Evolutionary conservation across 1,140 invertebrate genomes (phyloP), one percentile per base, ranked within the genome.

Genomic region (Drosophila cardini): DNA sequence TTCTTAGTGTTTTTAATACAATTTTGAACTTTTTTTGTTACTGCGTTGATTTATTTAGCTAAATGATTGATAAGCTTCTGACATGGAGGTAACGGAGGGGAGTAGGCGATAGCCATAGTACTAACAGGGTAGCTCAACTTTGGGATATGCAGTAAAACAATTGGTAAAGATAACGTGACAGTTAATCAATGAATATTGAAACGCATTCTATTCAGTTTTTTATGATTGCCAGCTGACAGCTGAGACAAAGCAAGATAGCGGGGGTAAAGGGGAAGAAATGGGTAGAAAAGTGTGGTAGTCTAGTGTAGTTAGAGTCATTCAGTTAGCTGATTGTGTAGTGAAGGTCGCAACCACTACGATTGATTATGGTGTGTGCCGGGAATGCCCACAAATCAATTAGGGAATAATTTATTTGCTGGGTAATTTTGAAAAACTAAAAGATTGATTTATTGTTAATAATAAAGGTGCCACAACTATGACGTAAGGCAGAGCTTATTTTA

Each of bases 111-210:
- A 40, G 10, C 30, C 16, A 1, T 6, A 26, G 13, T 9, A 53
- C 46, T 53, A n/a, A n/a, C 13, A 42, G 11, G 30, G 48, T 56
- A 32, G 13, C 48, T 52, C 2, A 15, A 8, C 5, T 2, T 16
- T 6, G 15, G 55, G 52, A 48, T 68, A 43, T 61, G 81, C 74
- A 78, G 53, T n/a, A 64, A 48, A 73, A 65, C 62, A 67, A 46
- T 58, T 68, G 36, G 63, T 36, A 34, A 62, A 81, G 76, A 82
- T 86, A 87, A 72, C 53, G 72, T 77, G 84, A 86, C 84, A 89
- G 79, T 48, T 76, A 86, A 86, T 86, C 83, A 68, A 86, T 86
- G 62, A 76, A 87, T 83, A 87, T 73, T 79, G 76, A 79, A 87
- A 76, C 69, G 58, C 76, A 53, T 70, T 70, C 72, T 57, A 42